Base-by-base conservation (phyloP, 2,113 vertebrate genomes). In the Apodemus speciosus region DNA sequence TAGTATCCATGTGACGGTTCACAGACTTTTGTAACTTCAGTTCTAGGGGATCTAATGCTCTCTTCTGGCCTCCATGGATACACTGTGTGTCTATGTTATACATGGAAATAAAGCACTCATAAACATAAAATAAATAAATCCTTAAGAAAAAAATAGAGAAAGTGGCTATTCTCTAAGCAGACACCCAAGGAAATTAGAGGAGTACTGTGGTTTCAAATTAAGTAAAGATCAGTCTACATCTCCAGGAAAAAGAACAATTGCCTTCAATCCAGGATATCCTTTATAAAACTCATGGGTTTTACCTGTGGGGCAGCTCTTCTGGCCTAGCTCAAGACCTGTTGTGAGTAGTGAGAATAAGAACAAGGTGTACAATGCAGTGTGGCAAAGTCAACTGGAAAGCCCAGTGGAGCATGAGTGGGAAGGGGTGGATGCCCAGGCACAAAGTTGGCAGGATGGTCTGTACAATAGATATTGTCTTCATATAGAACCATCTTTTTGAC, bases 191-290 rank as follows among this genome's bases (percentile, higher is more conserved):
- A 5, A 90, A 32, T 20, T 73, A 10, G n/a, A 20, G 15, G 58
- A 77, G 80, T 25, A 83, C 21, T 60, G 15, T 27, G n/a, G 38
- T 51, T 92, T 89, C 56, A 25, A 89, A 89, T 91, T 86, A 49
- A 88, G 35, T 79, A 13, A 85, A 18, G 77, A 81, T 89, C 46
- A 3, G 4, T 88, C 18, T 72, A 81, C 18, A 46, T 73, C n/a
- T 94, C 58, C 58, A 62, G 38, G 62, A 30, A 89, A 60, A 92
- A 93, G 9, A 68, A 43, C 40, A 27, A 79, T 30, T 75, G 38
- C 20, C 2, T 23, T 71, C 3, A 83, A 7, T 14, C 46, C 64
- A n/a, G 56, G 7, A 4, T 71, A 38, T 2, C 14, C 27, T 85
- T n/a, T 18, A 90, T 53, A 92, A 25, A 58, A 62, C 43, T 27